phyloP scores from a whole-genome alignment of 2,888 invertebrate species.

The Drosophila longiperda region DNA sequence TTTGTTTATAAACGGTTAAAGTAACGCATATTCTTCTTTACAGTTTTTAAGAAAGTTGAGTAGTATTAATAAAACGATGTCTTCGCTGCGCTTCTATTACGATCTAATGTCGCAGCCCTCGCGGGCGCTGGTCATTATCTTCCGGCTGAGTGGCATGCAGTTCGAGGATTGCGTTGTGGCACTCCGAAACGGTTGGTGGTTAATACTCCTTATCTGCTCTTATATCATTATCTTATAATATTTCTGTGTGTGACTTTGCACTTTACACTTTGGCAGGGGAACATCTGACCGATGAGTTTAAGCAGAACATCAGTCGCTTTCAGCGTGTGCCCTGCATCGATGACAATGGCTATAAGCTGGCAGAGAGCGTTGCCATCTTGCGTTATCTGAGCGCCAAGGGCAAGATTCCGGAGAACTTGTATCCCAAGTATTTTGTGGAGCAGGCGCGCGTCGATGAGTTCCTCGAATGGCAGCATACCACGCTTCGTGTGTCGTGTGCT shows the following conservation, averaged over 20 bases:
- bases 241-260: conserved; percentile 11
- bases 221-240: background rate
- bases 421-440: conserved; percentile 87
- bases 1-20: background rate
- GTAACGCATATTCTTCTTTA: background rate
- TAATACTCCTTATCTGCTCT: conserved; percentile 17
- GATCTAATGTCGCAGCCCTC: conserved; percentile 92
- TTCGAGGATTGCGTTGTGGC: conserved; percentile 88
- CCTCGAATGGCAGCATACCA: conserved; percentile 90
- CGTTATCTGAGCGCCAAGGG: conserved; percentile 84
- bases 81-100: conserved; percentile 87
- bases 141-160: conserved; percentile 88
- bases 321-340: conserved; percentile 89
- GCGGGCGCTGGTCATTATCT: conserved; percentile 89
- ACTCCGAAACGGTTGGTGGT: conserved; percentile 87
- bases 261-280: conserved; percentile 84
- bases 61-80: conserved; percentile 64
- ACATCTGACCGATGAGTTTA: conserved; percentile 87
- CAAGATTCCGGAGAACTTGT: conserved; percentile 87
- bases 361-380: conserved; percentile 89
- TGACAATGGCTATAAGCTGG: conserved; percentile 89
- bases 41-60: conserved; percentile 44
- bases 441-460: conserved; percentile 90
- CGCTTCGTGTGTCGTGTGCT: conserved; percentile 86
- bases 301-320: conserved; percentile 86